These are phyloP conservation scores for Thymallus thymallus DNA, from an alignment of 2,113 vertebrate species.

Conservation along the genomic window DNA sequence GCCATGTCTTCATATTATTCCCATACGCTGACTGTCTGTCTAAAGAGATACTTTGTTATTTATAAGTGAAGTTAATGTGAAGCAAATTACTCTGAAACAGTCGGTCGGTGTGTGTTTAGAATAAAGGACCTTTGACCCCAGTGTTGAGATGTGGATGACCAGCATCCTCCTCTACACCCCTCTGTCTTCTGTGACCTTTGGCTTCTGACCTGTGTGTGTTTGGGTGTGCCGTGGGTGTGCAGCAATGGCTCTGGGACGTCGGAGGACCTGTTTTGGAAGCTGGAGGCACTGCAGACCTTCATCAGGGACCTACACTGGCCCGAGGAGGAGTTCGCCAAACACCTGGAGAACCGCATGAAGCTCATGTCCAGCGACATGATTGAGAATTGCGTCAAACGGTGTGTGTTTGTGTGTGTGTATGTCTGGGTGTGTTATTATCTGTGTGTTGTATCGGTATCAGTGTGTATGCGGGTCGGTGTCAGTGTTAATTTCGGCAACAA, in stretches of 20 bases:
- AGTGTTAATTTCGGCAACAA: no score
- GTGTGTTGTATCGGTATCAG: no score
- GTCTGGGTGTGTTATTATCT: background rate
- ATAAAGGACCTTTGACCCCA: conserved; percentile 64
- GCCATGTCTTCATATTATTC: conserved; percentile 68
- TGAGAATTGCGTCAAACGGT: conserved; percentile 98
- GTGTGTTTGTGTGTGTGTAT: conserved; percentile 27
- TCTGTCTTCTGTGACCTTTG: conserved; percentile 24
- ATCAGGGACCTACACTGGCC: conserved; percentile 99
- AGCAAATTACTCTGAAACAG: conserved; percentile 9
- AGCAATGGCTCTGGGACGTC: conserved; percentile 98
- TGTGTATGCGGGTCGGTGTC: no score
- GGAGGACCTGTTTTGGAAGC: conserved; percentile 98
- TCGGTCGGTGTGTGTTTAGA: conserved; percentile 80
- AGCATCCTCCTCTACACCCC: conserved; percentile 73
- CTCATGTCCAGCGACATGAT: conserved; percentile 99
- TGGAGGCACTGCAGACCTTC: conserved; percentile 97
- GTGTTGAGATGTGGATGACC: conserved; percentile 72
- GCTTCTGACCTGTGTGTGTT: conserved; percentile 61
- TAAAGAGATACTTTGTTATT: conserved; percentile 35
- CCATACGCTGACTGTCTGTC: conserved; percentile 85
- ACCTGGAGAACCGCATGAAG: conserved; percentile 94
- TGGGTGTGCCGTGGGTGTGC: conserved; percentile 61
- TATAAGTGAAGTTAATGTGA: conserved; percentile 11
- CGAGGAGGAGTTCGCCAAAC: conserved; percentile 97